phyloP scores from a whole-genome alignment of 2,797 vertebrate species.

The Manis javanica region DNA sequence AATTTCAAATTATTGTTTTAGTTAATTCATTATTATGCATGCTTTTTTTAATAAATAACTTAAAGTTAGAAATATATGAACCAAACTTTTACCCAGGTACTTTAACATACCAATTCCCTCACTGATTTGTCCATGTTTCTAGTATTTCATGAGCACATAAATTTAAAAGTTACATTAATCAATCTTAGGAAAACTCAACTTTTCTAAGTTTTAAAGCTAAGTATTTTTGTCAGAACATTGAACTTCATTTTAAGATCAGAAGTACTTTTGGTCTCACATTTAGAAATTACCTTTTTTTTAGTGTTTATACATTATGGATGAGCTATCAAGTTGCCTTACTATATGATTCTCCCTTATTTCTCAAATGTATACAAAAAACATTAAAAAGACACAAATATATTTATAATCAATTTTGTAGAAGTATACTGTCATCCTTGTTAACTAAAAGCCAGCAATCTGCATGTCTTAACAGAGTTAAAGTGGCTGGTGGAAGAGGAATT shows the following conservation, averaged over 20 bases:
- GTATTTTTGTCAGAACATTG: not conserved
- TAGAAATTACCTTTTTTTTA: not conserved
- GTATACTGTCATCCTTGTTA: not conserved
- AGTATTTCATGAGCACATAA: not conserved
- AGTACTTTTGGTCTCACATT: not conserved
- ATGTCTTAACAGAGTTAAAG: not conserved
- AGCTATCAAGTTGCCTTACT: not conserved
- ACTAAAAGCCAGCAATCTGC: not conserved
- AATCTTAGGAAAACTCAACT: not conserved
- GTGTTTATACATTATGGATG: not conserved
- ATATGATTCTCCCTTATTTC: not conserved
- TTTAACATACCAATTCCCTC: not conserved
- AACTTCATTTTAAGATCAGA: not conserved
- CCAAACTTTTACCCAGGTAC: not conserved
- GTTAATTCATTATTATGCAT: not conserved
- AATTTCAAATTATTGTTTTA: not conserved
- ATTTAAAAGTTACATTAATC: not conserved
- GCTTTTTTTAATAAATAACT: not conserved
- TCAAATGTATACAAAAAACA: not conserved
- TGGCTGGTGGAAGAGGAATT: not conserved
- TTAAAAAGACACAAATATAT: not conserved
- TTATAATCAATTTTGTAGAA: not conserved
- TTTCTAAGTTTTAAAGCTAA: conserved; percentile 33
- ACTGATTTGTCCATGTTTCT: not conserved
- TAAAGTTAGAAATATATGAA: not conserved